phyloP scores from a whole-genome alignment of 2,797 vertebrate species.

The Mormyrops boulengeri region DNA sequence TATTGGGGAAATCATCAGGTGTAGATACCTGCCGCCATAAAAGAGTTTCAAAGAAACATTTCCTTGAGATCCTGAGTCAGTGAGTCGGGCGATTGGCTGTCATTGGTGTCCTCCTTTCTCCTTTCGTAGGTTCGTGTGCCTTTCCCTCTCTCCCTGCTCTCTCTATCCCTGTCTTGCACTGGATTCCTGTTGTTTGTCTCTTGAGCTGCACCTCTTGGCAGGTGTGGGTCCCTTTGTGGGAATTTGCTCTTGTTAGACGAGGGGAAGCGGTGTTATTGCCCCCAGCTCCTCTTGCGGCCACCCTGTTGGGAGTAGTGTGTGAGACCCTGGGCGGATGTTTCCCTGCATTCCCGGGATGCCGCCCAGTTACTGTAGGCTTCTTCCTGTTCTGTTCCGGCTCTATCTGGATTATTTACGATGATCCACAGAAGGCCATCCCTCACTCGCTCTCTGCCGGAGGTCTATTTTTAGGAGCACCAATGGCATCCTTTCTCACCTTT shows the following conservation, averaged over 20 bases:
- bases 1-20: background rate
- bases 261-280: background rate
- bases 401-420: conserved; percentile 48
- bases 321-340: conserved; percentile 29
- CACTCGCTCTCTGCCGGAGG: conserved; percentile 24
- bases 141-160: background rate
- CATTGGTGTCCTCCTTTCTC: background rate
- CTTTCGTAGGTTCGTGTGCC: background rate
- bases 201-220: background rate
- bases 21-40: background rate
- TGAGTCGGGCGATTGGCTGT: background rate
- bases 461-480: conserved; percentile 42
- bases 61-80: background rate
- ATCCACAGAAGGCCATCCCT: conserved; percentile 43
- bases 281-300: background rate
- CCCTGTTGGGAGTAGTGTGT: background rate
- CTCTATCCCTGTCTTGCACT: background rate
- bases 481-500: conserved; percentile 47
- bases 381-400: conserved; percentile 42
- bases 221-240: background rate
- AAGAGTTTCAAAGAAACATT: background rate
- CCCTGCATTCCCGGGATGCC: conserved; percentile 40
- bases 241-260: background rate
- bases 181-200: background rate
- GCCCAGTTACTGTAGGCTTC: conserved; percentile 30